Evolutionary conservation across 2,113 vertebrate genomes (phyloP).

Genomic region (Xyliphius kryptos): DNA sequence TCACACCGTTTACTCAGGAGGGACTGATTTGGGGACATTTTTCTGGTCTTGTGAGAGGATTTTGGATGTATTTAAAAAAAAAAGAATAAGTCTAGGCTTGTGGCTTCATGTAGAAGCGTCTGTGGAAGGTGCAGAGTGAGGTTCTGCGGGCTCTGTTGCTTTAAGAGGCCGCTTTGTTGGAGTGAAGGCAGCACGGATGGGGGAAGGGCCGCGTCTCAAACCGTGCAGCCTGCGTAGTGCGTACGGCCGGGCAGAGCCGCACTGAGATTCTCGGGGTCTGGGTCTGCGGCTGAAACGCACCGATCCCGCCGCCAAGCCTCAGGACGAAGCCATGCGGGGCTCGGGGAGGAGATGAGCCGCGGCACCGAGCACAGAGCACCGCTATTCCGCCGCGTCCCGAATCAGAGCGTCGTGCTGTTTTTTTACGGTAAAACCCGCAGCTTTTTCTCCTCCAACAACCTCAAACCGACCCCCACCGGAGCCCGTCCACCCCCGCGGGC

Average conservation of each 20-base stretch:
- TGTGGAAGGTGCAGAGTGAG: not conserved
- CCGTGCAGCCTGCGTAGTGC: constrained; percentile 51
- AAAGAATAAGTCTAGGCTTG: too few species aligned
- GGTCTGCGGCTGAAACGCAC: not conserved
- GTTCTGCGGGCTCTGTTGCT: constrained; percentile 43
- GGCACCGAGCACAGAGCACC: not conserved
- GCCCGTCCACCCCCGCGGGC: not conserved
- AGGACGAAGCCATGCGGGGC: not conserved
- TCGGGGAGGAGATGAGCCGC: constrained; percentile 15
- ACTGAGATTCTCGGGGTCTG: constrained; percentile 41
- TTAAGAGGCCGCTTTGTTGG: constrained; percentile 59
- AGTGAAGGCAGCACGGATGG: constrained; percentile 34
- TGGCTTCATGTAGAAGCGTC: not conserved
- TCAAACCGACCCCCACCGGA: not conserved
- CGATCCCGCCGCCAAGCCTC: not conserved
- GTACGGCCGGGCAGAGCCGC: constrained; percentile 52
- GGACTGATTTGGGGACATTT: too few species aligned
- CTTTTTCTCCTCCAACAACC: not conserved
- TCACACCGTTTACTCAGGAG: too few species aligned
- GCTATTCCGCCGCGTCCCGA: constrained; percentile 16
- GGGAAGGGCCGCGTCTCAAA: constrained; percentile 51
- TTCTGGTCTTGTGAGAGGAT: too few species aligned
- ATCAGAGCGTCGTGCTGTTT: not conserved
- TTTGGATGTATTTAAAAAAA: too few species aligned
- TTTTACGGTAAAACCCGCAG: not conserved